A percentile compares a stretch with the other conserved stretches of the same genome.
Conservation (phyloP, 2,113 vertebrate genomes). For the Urocynchramus pylzowi region DNA sequence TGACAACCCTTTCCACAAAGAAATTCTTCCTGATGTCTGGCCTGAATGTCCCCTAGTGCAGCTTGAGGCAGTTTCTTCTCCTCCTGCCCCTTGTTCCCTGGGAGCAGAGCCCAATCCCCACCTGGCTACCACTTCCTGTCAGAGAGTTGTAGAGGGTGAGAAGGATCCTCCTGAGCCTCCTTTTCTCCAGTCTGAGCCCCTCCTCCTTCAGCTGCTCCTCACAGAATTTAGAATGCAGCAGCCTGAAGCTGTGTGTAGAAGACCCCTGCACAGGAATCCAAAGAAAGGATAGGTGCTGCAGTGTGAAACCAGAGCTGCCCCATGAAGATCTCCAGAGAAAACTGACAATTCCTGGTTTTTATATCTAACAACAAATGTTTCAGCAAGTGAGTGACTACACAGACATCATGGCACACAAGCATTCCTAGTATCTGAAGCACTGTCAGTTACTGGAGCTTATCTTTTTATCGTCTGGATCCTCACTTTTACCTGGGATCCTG, state of each 20-base stretch:
- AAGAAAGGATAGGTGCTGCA: background rate
- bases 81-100: background rate
- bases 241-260: background rate
- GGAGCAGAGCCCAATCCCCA: background rate
- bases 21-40: background rate
- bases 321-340: background rate
- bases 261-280: background rate
- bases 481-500: background rate
- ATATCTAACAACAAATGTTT: background rate
- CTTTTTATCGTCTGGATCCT: background rate
- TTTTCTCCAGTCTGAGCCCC: background rate
- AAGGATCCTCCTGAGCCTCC: background rate
- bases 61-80: background rate
- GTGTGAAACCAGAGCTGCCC: background rate
- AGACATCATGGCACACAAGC: background rate
- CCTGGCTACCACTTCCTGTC: background rate
- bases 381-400: background rate
- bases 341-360: background rate
- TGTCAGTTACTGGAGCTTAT: background rate
- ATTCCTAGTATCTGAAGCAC: background rate
- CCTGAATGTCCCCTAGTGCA: background rate
- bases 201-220: background rate
- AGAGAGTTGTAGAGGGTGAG: background rate
- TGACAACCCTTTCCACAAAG: background rate
- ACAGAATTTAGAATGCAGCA: background rate